Evolutionary conservation across 2,888 invertebrate genomes (phyloP).

Genomic region (Aphodius sticticus): DNA sequence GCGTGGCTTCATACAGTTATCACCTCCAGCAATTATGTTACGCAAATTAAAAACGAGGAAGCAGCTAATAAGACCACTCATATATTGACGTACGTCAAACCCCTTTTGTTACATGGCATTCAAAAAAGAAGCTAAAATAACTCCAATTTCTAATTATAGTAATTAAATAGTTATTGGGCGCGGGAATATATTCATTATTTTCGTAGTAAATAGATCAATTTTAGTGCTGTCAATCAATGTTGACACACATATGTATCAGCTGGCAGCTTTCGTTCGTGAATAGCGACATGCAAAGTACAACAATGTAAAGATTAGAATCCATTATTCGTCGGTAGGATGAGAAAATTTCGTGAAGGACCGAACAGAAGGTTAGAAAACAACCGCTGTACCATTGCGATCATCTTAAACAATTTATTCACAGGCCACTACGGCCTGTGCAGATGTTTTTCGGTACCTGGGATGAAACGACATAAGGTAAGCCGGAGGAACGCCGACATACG

Average conservation of each 20-base stretch:
- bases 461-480: slow-evolving; percentile 22
- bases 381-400: slow-evolving; percentile 12
- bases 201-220: neutral
- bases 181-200: neutral
- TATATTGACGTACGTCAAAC: no score
- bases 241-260: neutral
- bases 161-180: neutral
- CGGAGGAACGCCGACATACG: neutral
- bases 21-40: no score
- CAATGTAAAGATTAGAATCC: neutral
- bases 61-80: no score
- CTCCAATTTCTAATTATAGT: neutral
- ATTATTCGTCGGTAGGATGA: neutral
- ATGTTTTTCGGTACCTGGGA: slow-evolving; percentile 25
- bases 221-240: neutral
- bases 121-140: no score
- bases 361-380: slow-evolving; percentile 24
- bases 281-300: neutral
- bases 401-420: slow-evolving; percentile 18
- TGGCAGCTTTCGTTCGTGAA: neutral
- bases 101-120: no score
- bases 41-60: no score
- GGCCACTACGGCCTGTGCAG: slow-evolving; percentile 17
- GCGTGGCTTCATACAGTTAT: no score
- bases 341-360: slow-evolving; percentile 8